A percentile compares a stretch with the other conserved stretches of the same genome.
phyloP scores from a whole-genome alignment of 2,113 vertebrate species.

The Columba janthina region DNA sequence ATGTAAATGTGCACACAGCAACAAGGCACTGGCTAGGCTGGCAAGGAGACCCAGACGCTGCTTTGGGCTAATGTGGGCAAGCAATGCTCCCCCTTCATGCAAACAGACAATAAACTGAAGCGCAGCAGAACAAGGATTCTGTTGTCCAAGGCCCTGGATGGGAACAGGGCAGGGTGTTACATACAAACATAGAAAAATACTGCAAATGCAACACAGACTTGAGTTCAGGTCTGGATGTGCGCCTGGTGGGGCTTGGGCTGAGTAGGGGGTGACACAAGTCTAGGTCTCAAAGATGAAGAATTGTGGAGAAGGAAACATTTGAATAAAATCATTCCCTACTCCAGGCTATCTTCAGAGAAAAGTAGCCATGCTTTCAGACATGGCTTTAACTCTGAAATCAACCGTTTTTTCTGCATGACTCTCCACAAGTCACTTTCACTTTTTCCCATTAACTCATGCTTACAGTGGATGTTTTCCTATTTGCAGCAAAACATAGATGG shows the following conservation, averaged over 20 bases:
- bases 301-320: background rate
- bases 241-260: background rate
- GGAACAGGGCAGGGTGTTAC: constrained; percentile 41
- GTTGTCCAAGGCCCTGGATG: constrained; percentile 11
- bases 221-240: rapidly evolving
- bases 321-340: background rate
- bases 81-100: background rate
- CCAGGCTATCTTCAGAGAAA: background rate
- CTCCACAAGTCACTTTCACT: background rate
- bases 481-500: background rate
- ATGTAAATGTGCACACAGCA: background rate
- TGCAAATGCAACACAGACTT: background rate
- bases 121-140: constrained; percentile 42
- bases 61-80: constrained; percentile 29
- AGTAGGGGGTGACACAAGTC: background rate
- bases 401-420: background rate
- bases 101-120: constrained; percentile 48
- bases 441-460: background rate
- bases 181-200: constrained; percentile 2
- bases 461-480: background rate
- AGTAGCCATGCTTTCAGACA: background rate
- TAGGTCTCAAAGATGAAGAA: background rate
- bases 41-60: background rate
- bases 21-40: background rate
- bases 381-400: background rate